These are phyloP conservation scores for Cynoglossus semilaevis DNA, from an alignment of 2,113 vertebrate species.

Conservation along the genomic window DNA sequence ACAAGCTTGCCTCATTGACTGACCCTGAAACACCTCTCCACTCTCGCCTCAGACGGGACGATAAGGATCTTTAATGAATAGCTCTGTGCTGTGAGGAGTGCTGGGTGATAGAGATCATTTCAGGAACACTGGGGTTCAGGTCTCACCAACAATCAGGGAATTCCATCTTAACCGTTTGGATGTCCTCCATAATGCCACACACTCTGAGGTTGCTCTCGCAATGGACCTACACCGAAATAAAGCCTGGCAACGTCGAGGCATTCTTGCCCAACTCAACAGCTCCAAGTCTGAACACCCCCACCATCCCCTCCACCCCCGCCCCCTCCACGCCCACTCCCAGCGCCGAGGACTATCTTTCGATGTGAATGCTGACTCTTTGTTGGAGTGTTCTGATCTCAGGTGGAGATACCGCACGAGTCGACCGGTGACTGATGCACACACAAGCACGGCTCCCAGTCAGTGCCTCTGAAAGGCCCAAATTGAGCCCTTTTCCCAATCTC, in stretches of 20 bases:
- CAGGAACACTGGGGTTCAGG: constrained; percentile 74
- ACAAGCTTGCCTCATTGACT: constrained; percentile 61
- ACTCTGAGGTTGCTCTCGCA: constrained; percentile 77
- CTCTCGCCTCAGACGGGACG: constrained; percentile 54
- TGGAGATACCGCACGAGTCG: constrained; percentile 65
- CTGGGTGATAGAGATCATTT: constrained; percentile 76
- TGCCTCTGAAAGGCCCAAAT: constrained; percentile 71
- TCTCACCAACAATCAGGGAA: constrained; percentile 79
- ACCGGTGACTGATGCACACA: constrained; percentile 41
- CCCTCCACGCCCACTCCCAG: constrained; percentile 25
- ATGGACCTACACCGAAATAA: constrained; percentile 78
- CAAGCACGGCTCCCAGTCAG: constrained; percentile 57
- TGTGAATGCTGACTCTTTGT: constrained; percentile 65
- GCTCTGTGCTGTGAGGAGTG: constrained; percentile 73
- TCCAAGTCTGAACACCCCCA: constrained; percentile 53
- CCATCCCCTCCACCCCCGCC: constrained; percentile 23
- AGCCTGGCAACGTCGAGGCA: constrained; percentile 70
- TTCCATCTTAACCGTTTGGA: constrained; percentile 82
- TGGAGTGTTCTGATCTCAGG: constrained; percentile 73
- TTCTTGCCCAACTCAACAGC: constrained; percentile 60
- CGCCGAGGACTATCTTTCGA: constrained; percentile 53
- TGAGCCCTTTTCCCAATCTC: constrained; percentile 67
- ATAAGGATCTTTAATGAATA: constrained; percentile 83
- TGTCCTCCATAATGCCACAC: constrained; percentile 81
- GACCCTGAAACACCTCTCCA: constrained; percentile 57